Conservation (phyloP, 1,140 invertebrate genomes). For the Procambarus virginalis region DNA sequence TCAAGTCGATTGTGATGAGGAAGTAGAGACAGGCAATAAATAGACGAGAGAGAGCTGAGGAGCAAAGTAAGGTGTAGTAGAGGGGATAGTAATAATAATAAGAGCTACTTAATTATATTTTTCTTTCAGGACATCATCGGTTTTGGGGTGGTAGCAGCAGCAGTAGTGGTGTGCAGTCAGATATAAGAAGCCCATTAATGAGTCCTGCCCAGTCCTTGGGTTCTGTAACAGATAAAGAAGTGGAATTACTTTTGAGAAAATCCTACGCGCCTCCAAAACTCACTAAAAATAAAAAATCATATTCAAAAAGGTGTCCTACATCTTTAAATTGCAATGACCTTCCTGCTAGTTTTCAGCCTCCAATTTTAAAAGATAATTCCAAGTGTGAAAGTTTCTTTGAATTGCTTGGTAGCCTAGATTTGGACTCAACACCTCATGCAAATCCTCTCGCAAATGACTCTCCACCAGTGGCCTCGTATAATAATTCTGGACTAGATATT, state of each 20-base stretch:
- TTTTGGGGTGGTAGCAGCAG: constrained; percentile 9
- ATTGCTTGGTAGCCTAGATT: constrained; percentile 34
- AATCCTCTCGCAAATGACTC: neutral
- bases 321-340: neutral
- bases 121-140: constrained; percentile 4
- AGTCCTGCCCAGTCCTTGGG: constrained; percentile 38
- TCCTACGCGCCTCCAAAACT: constrained; percentile 3
- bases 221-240: constrained; percentile 44
- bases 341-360: neutral
- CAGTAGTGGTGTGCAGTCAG: constrained; percentile 22
- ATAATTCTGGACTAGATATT: constrained; percentile 5
- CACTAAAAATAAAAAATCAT: neutral
- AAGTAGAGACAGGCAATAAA: too few relatives aligned
- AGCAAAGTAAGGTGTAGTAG: too few relatives aligned
- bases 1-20: too few relatives aligned
- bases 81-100: too few relatives aligned
- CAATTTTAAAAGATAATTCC: neutral
- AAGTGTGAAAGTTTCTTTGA: constrained; percentile 44
- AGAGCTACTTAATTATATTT: neutral
- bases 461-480: neutral
- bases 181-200: constrained; percentile 16
- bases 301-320: neutral
- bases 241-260: constrained; percentile 15
- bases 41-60: too few relatives aligned
- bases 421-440: constrained; percentile 4